Percentiles rank a stretch among this genome's conserved stretches.
phyloP scores from a whole-genome alignment of 2,888 invertebrate genomes.

The Meiosimyza decipiens region DNA sequence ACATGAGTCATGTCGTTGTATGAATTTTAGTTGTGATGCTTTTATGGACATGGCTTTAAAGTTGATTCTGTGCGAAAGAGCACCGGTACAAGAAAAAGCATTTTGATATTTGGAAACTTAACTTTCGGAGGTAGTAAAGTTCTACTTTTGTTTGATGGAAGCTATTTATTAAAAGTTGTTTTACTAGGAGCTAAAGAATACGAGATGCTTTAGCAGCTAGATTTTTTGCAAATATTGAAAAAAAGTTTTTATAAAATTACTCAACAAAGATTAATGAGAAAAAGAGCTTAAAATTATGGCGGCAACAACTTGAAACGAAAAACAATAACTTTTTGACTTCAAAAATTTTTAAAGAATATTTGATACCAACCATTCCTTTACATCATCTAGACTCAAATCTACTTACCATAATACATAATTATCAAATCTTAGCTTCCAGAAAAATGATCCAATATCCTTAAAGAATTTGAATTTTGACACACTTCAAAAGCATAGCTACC shows the following conservation, averaged over 20 bases:
- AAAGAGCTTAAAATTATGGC: constrained; percentile 16
- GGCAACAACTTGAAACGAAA: not conserved
- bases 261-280: not conserved
- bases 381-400: constrained; percentile 46
- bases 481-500: too few species aligned
- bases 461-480: too few species aligned
- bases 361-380: constrained; percentile 2
- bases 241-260: constrained; percentile 16
- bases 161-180: constrained; percentile 63
- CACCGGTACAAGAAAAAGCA: constrained; percentile 49
- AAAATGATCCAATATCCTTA: too few species aligned
- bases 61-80: constrained; percentile 33
- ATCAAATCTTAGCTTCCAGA: not conserved
- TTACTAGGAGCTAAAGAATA: constrained; percentile 65
- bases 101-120: constrained; percentile 57
- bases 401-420: constrained; percentile 32
- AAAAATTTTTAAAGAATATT: too few species aligned
- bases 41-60: constrained; percentile 24
- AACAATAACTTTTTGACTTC: too few species aligned
- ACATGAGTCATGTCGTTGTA: too few species aligned
- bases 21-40: constrained; percentile 29
- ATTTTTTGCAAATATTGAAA: constrained; percentile 40
- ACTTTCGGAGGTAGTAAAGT: constrained; percentile 47
- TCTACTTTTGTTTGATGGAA: constrained; percentile 57
- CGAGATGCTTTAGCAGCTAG: constrained; percentile 62